Evolutionary conservation across 2,113 vertebrate genomes (phyloP).

Genomic region (Fregetta grallaria): DNA sequence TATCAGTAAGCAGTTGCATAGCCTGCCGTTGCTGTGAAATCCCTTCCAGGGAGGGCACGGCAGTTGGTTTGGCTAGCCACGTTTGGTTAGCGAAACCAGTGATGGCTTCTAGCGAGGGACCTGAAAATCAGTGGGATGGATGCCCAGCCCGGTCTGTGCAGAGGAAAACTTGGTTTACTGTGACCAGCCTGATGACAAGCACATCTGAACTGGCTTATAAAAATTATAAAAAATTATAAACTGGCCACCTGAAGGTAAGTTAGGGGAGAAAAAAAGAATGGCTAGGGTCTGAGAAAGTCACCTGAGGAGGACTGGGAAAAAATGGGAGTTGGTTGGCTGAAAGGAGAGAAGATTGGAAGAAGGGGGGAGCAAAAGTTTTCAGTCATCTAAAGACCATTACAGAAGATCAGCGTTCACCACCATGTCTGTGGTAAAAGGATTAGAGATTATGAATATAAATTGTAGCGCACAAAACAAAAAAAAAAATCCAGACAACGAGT

Average conservation of each 20-base stretch:
- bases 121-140: background rate
- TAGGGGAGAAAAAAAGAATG: background rate
- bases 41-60: background rate
- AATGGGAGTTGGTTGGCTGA: background rate
- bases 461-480: background rate
- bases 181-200: fast-evolving
- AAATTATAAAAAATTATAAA: background rate
- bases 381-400: background rate
- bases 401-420: background rate
- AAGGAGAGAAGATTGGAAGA: background rate
- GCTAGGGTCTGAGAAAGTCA: background rate
- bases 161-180: background rate
- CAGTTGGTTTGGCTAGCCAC: background rate
- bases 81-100: background rate
- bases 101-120: background rate
- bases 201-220: background rate
- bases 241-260: background rate
- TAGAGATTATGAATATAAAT: background rate
- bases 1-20: background rate
- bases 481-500: background rate
- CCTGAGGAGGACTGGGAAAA: background rate
- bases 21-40: background rate
- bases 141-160: fast-evolving
- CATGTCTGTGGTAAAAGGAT: background rate
- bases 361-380: background rate